Evolutionary conservation across 2,797 vertebrate genomes (phyloP).

Genomic region (Melanotaenia maccullochi): DNA sequence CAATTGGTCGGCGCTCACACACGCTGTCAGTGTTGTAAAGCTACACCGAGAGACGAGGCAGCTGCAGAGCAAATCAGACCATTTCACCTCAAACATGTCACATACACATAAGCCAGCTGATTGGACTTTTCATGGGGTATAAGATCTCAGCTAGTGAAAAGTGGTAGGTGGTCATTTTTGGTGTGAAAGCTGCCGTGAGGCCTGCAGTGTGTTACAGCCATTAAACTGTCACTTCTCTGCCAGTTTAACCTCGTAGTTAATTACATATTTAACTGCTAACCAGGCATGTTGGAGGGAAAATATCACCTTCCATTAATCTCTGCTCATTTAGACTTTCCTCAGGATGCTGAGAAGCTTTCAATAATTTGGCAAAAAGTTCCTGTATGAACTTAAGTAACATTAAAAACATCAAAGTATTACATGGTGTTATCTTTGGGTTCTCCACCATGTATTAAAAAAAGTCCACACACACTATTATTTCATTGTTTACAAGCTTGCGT

Average conservation of each 20-base stretch:
- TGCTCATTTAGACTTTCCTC: background rate
- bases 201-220: conserved; percentile 29
- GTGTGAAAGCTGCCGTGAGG: conserved; percentile 19
- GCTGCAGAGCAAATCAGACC: conserved; percentile 58
- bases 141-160: conserved; percentile 42
- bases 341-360: background rate
- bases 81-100: conserved; percentile 69
- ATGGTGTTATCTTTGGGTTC: background rate
- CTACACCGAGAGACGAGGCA: conserved; percentile 66
- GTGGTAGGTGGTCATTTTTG: conserved; percentile 34
- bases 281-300: background rate
- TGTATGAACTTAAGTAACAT: background rate
- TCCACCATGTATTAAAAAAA: background rate
- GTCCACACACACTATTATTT: background rate
- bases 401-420: background rate
- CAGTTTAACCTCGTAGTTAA: conserved; percentile 11
- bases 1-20: conserved; percentile 48
- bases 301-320: background rate
- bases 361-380: background rate
- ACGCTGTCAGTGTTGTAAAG: conserved; percentile 61
- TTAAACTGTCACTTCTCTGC: conserved; percentile 29
- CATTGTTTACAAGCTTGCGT: background rate
- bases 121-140: conserved; percentile 44
- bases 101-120: conserved; percentile 48
- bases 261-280: background rate